Base-by-base conservation (phyloP, 2,113 vertebrate genomes). In the Urocolius indicus region DNA sequence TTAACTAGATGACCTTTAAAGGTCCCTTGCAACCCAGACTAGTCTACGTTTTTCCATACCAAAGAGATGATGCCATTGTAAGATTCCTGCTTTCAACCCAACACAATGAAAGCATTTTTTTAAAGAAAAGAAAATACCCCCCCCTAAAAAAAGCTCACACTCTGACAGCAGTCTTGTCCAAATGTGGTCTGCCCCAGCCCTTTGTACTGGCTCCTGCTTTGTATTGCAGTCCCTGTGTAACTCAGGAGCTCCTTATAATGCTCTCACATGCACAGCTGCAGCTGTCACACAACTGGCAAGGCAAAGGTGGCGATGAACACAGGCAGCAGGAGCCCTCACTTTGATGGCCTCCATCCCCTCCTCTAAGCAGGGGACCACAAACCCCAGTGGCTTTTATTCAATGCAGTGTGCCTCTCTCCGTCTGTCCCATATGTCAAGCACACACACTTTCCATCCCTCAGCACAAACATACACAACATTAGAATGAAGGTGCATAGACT, bases 381-480 rank as follows among this genome's bases (percentile, higher is more conserved):
- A 16, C 45, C 61, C 38, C 5, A 1, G 20, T 51, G 52, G 14
- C 23, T 63, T 88, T 66, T 48, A 54, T 16, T 69, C 57, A 61
- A 0, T 2, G 11, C 46, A 80, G 43, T 16, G 14, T 48, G 43
- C 22, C 62, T 43, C 73, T 78, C 18, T 22, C 17, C 14, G 15
- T 13, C 17, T 43, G 43, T 55, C 48, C 41, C 0, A 0, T 2
- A 5, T 10, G 27, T 34, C 0, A 0, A 57, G 67, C 21, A 24
- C 34, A 5, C 3, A 0, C 6, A 5, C 46, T 84, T 71, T 41
- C 58, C 36, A 48, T 6, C 3, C 15, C 46, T 18, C 59, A 30
- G 45, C 30, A 49, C 32, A 73, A 88, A 86, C 2, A 2, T 0
- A 2, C 23, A 43, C 18, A 46, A 20, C 1, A 1, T 7, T 51